Evolutionary conservation across 2,888 invertebrate genomes (phyloP).

Genomic region (Thymelicus sylvestris): DNA sequence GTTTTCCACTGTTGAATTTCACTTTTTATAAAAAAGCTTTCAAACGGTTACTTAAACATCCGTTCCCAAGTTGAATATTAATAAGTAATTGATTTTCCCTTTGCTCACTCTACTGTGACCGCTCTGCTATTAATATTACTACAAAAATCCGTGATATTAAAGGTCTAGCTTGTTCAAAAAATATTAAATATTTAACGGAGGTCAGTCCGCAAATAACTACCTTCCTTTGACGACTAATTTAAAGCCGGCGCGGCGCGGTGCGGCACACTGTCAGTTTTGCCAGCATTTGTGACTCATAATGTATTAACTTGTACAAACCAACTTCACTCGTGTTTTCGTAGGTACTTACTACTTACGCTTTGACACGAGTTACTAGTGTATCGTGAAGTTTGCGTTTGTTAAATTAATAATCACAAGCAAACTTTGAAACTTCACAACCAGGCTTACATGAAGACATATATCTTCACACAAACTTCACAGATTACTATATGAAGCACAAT

Average conservation of each 20-base stretch:
- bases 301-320: conserved; percentile 27
- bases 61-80: neutral
- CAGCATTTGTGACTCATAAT: conserved; percentile 28
- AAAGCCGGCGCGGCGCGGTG: neutral
- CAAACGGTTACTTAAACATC: too few relatives aligned
- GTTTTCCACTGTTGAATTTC: too few relatives aligned
- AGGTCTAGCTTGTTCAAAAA: conserved; percentile 7
- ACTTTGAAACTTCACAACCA: neutral
- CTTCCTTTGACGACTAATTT: conserved; percentile 19
- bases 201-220: conserved; percentile 11
- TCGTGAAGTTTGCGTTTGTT: conserved; percentile 12
- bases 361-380: conserved; percentile 10
- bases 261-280: neutral
- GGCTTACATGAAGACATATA: neutral
- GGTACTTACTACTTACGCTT: conserved; percentile 9
- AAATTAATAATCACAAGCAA: conserved; percentile 6
- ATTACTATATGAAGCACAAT: too few relatives aligned
- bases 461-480: neutral
- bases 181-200: conserved; percentile 26
- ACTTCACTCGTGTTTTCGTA: conserved; percentile 15
- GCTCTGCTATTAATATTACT: neutral
- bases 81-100: neutral
- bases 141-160: neutral
- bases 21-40: too few relatives aligned
- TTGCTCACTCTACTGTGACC: too few relatives aligned